Conservation (phyloP, 2,888 invertebrate genomes). For the Phyllotreta striolata region DNA sequence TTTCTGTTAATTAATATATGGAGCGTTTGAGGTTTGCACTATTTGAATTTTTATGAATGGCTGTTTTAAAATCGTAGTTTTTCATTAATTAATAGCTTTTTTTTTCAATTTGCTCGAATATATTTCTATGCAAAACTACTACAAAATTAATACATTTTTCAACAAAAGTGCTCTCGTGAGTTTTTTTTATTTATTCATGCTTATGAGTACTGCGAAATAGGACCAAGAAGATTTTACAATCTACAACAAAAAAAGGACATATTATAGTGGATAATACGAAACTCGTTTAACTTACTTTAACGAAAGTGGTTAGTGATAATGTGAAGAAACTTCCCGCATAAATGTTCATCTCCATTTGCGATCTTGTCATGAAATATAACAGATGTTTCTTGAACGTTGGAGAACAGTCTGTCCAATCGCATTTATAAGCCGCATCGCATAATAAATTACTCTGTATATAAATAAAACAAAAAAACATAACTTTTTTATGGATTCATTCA, state of each 20-base stretch:
- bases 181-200: conserved; percentile 5
- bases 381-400: conserved; percentile 60
- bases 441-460: conserved; percentile 61
- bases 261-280: not conserved
- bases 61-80: conserved; percentile 1
- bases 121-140: too few relatives aligned
- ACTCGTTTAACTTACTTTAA: conserved; percentile 58
- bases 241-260: conserved; percentile 4
- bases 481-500: too few relatives aligned
- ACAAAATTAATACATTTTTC: too few relatives aligned
- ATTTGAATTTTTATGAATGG: not conserved
- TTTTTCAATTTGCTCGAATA: not conserved
- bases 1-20: too few relatives aligned
- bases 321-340: conserved; percentile 63
- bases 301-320: conserved; percentile 64
- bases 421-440: conserved; percentile 60
- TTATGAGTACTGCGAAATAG: conserved; percentile 5
- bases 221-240: conserved; percentile 19
- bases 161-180: too few relatives aligned
- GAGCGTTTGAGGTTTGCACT: too few relatives aligned
- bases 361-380: conserved; percentile 62
- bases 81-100: conserved; percentile 6
- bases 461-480: too few relatives aligned
- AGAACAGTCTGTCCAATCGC: conserved; percentile 58
- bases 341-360: conserved; percentile 62